Conservation (phyloP, 2,113 vertebrate species). For the Aspidoscelis tigris region DNA sequence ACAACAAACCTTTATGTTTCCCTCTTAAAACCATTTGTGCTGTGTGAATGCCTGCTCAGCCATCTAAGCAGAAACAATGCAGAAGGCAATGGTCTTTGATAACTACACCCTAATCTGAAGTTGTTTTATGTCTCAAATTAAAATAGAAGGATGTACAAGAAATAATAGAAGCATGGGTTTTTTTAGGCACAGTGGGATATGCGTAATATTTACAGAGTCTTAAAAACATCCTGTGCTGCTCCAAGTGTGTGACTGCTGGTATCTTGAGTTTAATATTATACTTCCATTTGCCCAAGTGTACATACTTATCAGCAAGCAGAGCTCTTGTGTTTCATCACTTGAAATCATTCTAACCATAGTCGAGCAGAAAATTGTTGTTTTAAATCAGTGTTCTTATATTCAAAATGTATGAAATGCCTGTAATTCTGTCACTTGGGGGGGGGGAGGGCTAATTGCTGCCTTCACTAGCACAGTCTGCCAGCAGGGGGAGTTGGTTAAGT, state of each 20-base stretch:
- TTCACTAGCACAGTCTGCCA: slow-evolving; percentile 2
- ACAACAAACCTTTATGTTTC: not conserved
- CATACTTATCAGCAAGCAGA: not conserved
- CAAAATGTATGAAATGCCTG: not conserved
- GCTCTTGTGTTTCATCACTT: not conserved
- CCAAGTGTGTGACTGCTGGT: not conserved
- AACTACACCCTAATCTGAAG: not conserved
- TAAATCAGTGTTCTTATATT: not conserved
- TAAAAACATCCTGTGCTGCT: not conserved
- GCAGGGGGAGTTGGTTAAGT: not conserved
- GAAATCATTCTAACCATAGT: not conserved
- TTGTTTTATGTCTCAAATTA: not conserved
- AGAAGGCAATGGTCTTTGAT: not conserved
- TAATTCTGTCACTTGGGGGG: not conserved
- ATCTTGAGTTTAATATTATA: not conserved
- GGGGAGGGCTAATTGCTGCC: not conserved
- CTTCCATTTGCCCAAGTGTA: slow-evolving; percentile 18
- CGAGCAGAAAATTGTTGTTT: slow-evolving; percentile 14
- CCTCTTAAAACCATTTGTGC: not conserved
- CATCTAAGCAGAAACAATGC: not conserved
- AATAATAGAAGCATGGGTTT: fast-evolving
- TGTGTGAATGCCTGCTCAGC: not conserved
- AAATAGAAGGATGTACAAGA: no score
- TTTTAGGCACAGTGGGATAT: not conserved
- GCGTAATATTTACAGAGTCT: not conserved